Evolutionary conservation across 2,113 vertebrate genomes (phyloP), one percentile per base, ranked within the genome.

Genomic region (Psephotus haematonotus): DNA sequence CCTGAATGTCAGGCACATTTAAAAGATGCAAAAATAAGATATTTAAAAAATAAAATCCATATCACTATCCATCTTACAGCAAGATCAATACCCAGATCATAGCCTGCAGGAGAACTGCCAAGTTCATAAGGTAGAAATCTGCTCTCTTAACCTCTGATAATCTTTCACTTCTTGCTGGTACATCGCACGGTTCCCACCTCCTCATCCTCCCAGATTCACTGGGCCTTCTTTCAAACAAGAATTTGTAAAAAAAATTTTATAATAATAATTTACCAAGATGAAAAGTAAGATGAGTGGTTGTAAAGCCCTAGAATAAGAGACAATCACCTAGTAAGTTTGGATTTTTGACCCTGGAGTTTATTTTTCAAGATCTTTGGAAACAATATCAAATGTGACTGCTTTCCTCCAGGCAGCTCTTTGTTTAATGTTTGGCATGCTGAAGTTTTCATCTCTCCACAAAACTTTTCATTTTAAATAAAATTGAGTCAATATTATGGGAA

Each of bases 71-170:
- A 92, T 97, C 92, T 96, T 90, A 29, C 67, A 83, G 41, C 10
- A 7, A 75, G 90, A 96, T 97, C 94, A 90, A 94, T 93, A 94
- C 52, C n/a, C 60, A 69, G 78, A 95, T 68, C 29, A 0, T 18
- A 88, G 84, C 90, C 69, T 86, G 44, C 87, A 79, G 91, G 94
- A 96, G 82, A 92, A 6, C 90, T 94, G 95, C 95, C 97, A 97
- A 94, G 88, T 92, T 92, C 92, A 90, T 95, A 90, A 91, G 78
- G 88, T 47, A 86, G 94, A 83, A 94, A 93, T 64, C 75, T 44
- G 75, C 86, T 70, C 88, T 57, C 82, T 93, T 90, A 27, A 93
- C 92, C 92, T 88, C 72, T 84, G 67, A 16, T 81, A 91, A 97
- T 97, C 90, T 79, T 89, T 95, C 95, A 93, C 52, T 55, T 12